Evolutionary conservation across 2,888 invertebrate species (phyloP).

Genomic region (Drosophila cyrtoloma): DNA sequence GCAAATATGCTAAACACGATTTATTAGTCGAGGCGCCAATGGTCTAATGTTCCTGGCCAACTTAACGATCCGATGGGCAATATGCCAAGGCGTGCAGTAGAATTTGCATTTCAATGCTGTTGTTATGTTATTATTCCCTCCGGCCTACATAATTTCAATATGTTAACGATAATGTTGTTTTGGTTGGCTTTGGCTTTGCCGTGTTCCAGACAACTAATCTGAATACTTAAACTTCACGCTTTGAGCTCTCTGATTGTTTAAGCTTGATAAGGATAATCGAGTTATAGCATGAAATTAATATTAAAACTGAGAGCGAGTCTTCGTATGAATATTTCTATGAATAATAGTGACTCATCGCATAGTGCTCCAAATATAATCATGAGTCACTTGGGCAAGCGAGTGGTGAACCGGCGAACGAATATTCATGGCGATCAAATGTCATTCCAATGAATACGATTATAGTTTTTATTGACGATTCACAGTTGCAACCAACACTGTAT

Average conservation of each 20-base stretch:
- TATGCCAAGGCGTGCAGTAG: slow-evolving; percentile 4
- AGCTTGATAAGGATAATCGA: slow-evolving; percentile 28
- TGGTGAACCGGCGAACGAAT: neutral
- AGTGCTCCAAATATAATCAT: neutral
- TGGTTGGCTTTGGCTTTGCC: slow-evolving; percentile 20
- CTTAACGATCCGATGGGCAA: neutral
- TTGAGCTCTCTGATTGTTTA: slow-evolving; percentile 13
- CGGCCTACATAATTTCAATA: slow-evolving; percentile 21
- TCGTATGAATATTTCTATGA: neutral
- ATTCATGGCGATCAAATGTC: neutral
- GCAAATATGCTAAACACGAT: slow-evolving; percentile 31
- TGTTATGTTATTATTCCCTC: slow-evolving; percentile 1
- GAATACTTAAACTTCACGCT: slow-evolving; percentile 25
- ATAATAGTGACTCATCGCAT: slow-evolving; percentile 3
- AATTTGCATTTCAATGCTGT: slow-evolving; percentile 58
- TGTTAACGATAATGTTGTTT: slow-evolving; percentile 15
- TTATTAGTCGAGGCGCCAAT: slow-evolving; percentile 19
- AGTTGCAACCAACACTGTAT: neutral
- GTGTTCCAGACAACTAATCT: slow-evolving; percentile 38
- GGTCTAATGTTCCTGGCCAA: slow-evolving; percentile 1
- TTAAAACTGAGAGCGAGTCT: slow-evolving; percentile 13
- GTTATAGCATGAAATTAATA: slow-evolving; percentile 47
- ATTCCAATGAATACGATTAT: neutral
- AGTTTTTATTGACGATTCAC: neutral
- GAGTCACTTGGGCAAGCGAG: slow-evolving; percentile 11